Conservation (phyloP, 23 tunicate species). For the Trididemnum nubilum region DNA sequence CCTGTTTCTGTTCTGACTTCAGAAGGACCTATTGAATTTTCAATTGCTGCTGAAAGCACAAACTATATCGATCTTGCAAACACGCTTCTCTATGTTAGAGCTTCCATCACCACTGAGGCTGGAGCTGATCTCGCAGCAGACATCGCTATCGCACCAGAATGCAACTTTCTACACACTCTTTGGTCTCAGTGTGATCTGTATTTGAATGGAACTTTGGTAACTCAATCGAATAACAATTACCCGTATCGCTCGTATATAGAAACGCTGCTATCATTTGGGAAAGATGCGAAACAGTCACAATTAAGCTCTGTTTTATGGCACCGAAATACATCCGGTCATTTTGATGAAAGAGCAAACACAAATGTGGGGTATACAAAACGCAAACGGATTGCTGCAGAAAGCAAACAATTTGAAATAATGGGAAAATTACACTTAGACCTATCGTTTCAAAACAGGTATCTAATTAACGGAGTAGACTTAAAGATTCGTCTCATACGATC, state of each 20-base stretch:
- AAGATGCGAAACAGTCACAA: neutral
- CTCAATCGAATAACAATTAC: too few relatives aligned
- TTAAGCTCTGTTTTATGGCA: neutral
- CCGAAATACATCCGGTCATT: slow-evolving; percentile 17
- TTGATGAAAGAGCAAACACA: too few relatives aligned
- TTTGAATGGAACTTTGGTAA: too few relatives aligned
- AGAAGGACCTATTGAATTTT: too few relatives aligned
- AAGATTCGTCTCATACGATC: neutral
- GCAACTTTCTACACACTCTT: slow-evolving; percentile 13
- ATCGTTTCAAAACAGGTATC: slow-evolving; percentile 10
- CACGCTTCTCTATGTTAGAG: too few relatives aligned
- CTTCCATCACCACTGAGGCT: too few relatives aligned
- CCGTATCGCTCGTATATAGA: too few relatives aligned
- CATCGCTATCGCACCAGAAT: too few relatives aligned
- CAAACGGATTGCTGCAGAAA: slow-evolving; percentile 23
- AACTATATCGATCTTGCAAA: neutral
- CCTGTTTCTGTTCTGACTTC: too few relatives aligned
- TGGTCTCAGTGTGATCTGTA: slow-evolving; percentile 19
- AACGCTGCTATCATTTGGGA: too few relatives aligned
- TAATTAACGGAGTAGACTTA: slow-evolving; percentile 29
- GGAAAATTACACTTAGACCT: slow-evolving; percentile 37
- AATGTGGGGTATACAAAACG: slow-evolving; percentile 17
- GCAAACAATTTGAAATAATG: slow-evolving; percentile 4
- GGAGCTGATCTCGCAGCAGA: too few relatives aligned
- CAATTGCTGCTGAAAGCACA: too few relatives aligned